Evolutionary conservation across 1,140 invertebrate genomes (phyloP), one percentile per base, ranked within the genome.

Genomic region (Bathynomus jamesi): DNA sequence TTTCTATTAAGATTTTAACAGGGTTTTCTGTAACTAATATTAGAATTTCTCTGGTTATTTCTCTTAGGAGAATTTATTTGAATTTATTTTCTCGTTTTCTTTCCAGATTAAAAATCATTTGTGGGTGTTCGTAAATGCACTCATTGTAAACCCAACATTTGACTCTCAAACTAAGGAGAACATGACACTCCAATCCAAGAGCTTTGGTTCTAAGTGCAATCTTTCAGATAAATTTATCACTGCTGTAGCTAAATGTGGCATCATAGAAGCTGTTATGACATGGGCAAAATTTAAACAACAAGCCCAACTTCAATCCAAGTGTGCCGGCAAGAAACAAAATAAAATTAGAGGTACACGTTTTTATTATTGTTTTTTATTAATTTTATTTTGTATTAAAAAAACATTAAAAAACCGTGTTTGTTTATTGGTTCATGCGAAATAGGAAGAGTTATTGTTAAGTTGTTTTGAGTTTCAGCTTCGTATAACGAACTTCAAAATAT

Each of bases 121-220:
- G 83, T 99, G 96, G 96, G 81, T 99, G 0, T 99, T 99, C 82
- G 87, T 99, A 2, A 99, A 99, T 82, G 98, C 94, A 84, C 83
- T 99, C 5, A 98, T 99, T 80, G 97, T 98, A 67, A 99, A 99
- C 87, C 98, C 98, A 28, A 93, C 95, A 13, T 99, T 99, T 84
- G 97, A 99, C 84, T 99, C 98, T 0, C 98, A 99, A 86, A 99
- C 98, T 1, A 99, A 99, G 84, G 95, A 98, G 80, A 93, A 95
- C 78, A 98, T 99, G 96, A 99, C 96, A 0, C 85, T 96, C 11
- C 94, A 97, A 83, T 83, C 87, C 0, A 99, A 98, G 83, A 91
- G 85, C 79, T 99, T 99, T 85, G 97, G 97, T 30, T 99, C 96
- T 0, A 99, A 95, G 82, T 98, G 94, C 80, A 81, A 80, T 40